Conservation (phyloP, 1,140 invertebrate species). For the Neodiprion lecontei region DNA sequence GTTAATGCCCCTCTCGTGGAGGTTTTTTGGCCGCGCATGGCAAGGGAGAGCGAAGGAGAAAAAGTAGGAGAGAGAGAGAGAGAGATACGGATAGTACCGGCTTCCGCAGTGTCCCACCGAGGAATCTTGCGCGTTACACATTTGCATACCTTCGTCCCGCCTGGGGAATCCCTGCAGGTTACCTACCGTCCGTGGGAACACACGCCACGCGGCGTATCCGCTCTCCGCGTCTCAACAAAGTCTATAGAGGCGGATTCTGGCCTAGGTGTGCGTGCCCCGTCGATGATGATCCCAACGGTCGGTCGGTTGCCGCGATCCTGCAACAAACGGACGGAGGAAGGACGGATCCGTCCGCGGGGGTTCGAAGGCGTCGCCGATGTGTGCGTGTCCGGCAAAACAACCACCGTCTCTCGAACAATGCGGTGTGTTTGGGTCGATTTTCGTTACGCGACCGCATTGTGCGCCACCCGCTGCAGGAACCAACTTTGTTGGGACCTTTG, state of each 20-base stretch:
- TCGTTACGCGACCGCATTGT: neutral
- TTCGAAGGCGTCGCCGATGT: neutral
- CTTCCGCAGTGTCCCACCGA: conserved; percentile 31
- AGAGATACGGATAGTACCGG: conserved; percentile 31
- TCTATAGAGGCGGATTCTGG: no score
- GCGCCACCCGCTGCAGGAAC: conserved; percentile 3
- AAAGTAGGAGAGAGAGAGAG: conserved; percentile 29
- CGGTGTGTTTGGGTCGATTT: neutral
- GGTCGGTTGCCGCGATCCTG: neutral
- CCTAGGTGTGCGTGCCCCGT: conserved; percentile 43
- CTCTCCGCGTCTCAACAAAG: conserved; percentile 24
- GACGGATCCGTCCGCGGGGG: neutral
- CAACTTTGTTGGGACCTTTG: conserved; percentile 2
- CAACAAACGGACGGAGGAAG: neutral
- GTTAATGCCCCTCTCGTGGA: conserved; percentile 42
- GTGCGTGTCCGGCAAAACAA: neutral
- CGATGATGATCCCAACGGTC: neutral
- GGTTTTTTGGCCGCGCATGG: conserved; percentile 9
- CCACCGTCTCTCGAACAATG: neutral
- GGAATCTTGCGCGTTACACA: conserved; percentile 39
- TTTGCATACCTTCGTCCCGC: conserved; percentile 60
- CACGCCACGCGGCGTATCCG: neutral
- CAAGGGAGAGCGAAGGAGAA: conserved; percentile 23
- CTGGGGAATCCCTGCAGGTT: conserved; percentile 27
- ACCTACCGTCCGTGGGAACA: neutral